These are phyloP conservation scores for Mactra quadrangularis DNA, from an alignment of 1,140 invertebrate genomes.

Conservation along the genomic window DNA sequence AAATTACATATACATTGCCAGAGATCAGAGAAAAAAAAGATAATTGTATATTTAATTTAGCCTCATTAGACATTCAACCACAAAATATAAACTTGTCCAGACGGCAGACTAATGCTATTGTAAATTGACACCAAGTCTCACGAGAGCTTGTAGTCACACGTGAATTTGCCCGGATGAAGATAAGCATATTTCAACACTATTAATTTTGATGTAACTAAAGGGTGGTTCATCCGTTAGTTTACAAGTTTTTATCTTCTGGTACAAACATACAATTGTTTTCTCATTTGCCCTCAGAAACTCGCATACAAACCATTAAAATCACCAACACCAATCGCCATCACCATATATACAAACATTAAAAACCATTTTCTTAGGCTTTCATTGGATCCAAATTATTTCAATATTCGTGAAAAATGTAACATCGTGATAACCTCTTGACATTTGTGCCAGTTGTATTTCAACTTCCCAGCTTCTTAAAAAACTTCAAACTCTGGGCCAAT, in stretches of 20 bases:
- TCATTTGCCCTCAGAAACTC: not conserved
- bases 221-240: slow-evolving; percentile 19
- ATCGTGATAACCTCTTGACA: slow-evolving; percentile 18
- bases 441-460: too few species aligned
- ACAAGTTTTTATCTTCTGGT: slow-evolving; percentile 11
- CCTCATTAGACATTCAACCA: not conserved
- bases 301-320: slow-evolving; percentile 23
- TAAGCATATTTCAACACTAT: not conserved
- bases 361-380: not conserved
- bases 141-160: not conserved
- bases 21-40: not conserved
- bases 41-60: not conserved
- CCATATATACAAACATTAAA: slow-evolving; percentile 32
- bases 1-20: too few species aligned
- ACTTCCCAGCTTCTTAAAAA: too few species aligned
- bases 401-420: slow-evolving; percentile 1
- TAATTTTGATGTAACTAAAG: not conserved
- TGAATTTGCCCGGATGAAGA: not conserved
- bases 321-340: not conserved
- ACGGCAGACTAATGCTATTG: not conserved
- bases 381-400: slow-evolving; percentile 7
- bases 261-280: slow-evolving; percentile 26
- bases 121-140: not conserved
- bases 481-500: too few species aligned
- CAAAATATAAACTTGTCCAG: not conserved